These are phyloP conservation scores for Tympanuchus pallidicinctus DNA, from an alignment of 2,113 vertebrate genomes.

Conservation along the genomic window DNA sequence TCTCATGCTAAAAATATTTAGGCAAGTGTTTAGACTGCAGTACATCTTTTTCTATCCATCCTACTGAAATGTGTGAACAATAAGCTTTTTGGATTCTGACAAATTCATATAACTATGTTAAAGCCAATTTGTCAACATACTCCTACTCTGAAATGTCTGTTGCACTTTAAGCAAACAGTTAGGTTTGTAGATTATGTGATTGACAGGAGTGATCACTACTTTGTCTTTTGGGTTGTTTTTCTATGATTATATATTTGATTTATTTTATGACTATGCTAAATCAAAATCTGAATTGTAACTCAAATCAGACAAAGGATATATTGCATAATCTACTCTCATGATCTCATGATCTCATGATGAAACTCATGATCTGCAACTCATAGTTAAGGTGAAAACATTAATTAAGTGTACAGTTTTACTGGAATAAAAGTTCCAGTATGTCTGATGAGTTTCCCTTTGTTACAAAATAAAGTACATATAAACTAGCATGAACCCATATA, in stretches of 20 bases:
- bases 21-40: neutral
- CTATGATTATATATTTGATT: neutral
- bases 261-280: neutral
- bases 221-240: neutral
- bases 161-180: neutral
- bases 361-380: neutral
- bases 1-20: neutral
- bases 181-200: neutral
- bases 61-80: neutral
- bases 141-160: neutral
- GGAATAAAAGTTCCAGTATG: neutral
- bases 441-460: neutral
- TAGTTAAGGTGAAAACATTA: neutral
- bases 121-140: neutral
- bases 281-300: neutral
- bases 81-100: neutral
- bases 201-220: neutral
- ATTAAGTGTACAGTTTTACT: neutral
- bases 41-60: neutral
- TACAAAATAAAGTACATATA: neutral
- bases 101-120: neutral
- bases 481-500: neutral
- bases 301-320: neutral
- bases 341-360: neutral
- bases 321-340: neutral